Base-by-base conservation (phyloP, 2,113 vertebrate species). In the Ranitomeya imitator region DNA sequence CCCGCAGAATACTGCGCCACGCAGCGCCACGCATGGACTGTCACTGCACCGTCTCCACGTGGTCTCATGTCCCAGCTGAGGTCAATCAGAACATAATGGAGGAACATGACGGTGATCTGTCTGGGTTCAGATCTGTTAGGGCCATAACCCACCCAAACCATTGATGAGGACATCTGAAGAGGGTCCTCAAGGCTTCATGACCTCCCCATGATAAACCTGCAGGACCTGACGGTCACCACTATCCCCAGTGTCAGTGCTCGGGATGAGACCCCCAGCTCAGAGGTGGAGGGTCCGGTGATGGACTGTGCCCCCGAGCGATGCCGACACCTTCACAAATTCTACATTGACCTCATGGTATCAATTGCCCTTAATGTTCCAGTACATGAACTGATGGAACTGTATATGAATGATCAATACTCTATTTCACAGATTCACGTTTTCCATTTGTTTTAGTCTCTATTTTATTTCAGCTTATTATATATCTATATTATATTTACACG, bases 91-190 rank as follows among this genome's bases (percentile, higher is more conserved):
- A 74, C n/a, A 74, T 23, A 74, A 77, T 51, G 21, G 55, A n/a
- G 26, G 65, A 60, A 26, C 86, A 82, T 45, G 55, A 13, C 23
- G n/a, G 73, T 60, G 18, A 73, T 60, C 82, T 37, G 14, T 82
- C 9, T 59, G 63, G 16, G 78, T 67, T 88, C 63, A 74, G 57
- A 21, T 21, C 54, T 51, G 61, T 77, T 60, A 4, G 55, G 55
- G 60, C 37, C 57, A n/a, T 74, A 45, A 82, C 67, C 15, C 14
- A 26, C 23, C 71, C 45, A 69, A 45, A 87, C 63, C 82, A 73
- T 87, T 4, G 60, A 6, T 26, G 31, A 73, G 45, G 14, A 45
- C n/a, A 81, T 55, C 19, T 82, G 52, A 87, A 73, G 54, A 51
- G 79, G 61, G 60, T 87, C 86, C 8, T 19, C 79, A 74, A 16